phyloP scores from a whole-genome alignment of 2,888 invertebrate species.

The Nephrotoma flavescens region DNA sequence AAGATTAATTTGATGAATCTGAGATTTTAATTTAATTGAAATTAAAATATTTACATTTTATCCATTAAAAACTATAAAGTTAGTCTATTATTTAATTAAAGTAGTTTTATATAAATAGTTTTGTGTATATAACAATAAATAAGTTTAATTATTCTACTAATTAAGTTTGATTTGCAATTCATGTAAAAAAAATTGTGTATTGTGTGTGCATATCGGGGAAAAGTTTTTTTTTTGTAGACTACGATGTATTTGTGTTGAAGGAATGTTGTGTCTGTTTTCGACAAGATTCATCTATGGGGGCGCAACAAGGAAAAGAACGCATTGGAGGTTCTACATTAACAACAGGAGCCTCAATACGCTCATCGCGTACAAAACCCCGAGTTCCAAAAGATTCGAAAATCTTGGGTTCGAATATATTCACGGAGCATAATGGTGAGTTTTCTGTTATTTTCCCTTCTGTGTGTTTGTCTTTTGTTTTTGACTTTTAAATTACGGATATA shows the following conservation, averaged over 20 bases:
- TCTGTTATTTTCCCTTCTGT: neutral
- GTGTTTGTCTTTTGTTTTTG: neutral
- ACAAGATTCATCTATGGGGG: conserved; percentile 52
- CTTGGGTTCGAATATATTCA: conserved; percentile 82
- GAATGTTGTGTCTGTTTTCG: conserved; percentile 1
- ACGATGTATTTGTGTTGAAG: conserved; percentile 17
- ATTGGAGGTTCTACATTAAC: conserved; percentile 21
- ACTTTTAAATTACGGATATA: neutral
- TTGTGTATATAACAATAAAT: neutral
- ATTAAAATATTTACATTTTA: conserved; percentile 2
- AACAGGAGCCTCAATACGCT: conserved; percentile 47
- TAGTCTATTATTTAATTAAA: neutral
- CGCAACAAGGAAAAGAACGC: conserved; percentile 78
- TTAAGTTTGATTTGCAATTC: neutral
- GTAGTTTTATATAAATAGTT: neutral
- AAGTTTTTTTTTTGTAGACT: conserved; percentile 22
- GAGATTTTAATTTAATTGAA: neutral
- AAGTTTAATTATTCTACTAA: neutral
- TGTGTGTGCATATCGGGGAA: conserved; percentile 20
- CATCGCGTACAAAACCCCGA: conserved; percentile 55
- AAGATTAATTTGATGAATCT: conserved; percentile 14
- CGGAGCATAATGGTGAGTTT: conserved; percentile 78
- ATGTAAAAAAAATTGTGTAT: conserved; percentile 10
- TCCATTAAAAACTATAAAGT: neutral
- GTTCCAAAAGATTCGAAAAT: conserved; percentile 68